Evolutionary conservation across 2,888 invertebrate species (phyloP).

Genomic region (Cecidostiba fungosa): DNA sequence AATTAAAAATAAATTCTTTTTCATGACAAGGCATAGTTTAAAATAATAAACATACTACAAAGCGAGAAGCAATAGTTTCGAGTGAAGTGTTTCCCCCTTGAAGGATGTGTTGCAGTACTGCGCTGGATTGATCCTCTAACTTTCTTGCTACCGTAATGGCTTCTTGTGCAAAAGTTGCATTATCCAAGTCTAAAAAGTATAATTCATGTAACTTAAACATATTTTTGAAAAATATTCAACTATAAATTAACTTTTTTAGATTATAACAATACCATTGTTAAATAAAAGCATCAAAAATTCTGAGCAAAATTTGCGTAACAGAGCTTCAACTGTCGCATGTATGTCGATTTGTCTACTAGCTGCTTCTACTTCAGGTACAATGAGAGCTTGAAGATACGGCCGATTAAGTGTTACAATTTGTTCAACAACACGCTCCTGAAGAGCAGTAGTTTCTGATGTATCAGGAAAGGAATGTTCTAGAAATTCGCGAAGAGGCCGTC

Average conservation of each 20-base stretch:
- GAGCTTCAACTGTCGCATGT: slow-evolving; percentile 68
- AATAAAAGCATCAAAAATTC: slow-evolving; percentile 67
- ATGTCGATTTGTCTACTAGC: slow-evolving; percentile 67
- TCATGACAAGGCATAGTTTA: not conserved
- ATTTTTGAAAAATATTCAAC: not conserved
- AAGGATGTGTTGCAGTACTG: slow-evolving; percentile 70
- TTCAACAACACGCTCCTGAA: slow-evolving; percentile 67
- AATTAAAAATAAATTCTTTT: not conserved
- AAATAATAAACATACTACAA: slow-evolving; percentile 75
- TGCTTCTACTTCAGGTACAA: slow-evolving; percentile 64
- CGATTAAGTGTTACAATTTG: slow-evolving; percentile 68
- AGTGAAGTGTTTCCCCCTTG: slow-evolving; percentile 79
- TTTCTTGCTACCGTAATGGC: slow-evolving; percentile 64
- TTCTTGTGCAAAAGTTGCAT: slow-evolving; percentile 68
- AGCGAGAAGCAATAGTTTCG: slow-evolving; percentile 76
- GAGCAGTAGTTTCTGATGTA: slow-evolving; percentile 54
- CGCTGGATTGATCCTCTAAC: slow-evolving; percentile 67
- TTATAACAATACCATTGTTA: slow-evolving; percentile 61
- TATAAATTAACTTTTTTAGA: not conserved
- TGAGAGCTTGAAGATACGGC: slow-evolving; percentile 67
- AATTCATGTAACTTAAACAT: not conserved
- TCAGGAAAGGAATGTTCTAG: slow-evolving; percentile 69
- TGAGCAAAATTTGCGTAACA: slow-evolving; percentile 66
- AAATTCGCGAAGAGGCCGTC: slow-evolving; percentile 70
- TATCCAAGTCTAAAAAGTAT: slow-evolving; percentile 66